phyloP scores from a whole-genome alignment of 2,888 invertebrate species.

The Magallana nippona region DNA sequence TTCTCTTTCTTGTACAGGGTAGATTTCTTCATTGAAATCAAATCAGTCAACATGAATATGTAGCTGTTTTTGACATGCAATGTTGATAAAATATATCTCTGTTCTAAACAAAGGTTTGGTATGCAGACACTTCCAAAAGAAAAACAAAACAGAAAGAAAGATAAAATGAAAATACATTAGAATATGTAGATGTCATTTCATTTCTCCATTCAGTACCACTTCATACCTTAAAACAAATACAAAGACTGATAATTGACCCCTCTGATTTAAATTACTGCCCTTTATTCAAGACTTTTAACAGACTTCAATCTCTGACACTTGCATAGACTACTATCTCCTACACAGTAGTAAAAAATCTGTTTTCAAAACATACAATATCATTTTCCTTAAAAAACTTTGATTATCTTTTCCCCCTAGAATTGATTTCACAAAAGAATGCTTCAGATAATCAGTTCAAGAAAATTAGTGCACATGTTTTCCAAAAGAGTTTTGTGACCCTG shows the following conservation, averaged over 20 bases:
- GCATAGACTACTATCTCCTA: background rate
- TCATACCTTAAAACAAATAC: background rate
- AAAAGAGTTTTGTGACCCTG: conserved; percentile 10
- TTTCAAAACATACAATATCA: background rate
- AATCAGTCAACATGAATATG: background rate
- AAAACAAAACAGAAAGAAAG: background rate
- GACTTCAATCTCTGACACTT: conserved; percentile 14
- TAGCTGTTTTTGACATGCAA: conserved; percentile 13
- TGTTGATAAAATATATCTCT: conserved; percentile 14
- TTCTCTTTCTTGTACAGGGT: background rate
- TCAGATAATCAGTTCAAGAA: background rate
- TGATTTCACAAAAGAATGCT: background rate
- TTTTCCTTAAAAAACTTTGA: background rate
- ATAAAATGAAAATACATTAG: background rate
- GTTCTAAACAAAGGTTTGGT: background rate
- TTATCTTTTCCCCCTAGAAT: background rate
- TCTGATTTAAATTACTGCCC: background rate
- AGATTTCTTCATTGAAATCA: conserved; percentile 21
- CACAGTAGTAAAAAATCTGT: background rate
- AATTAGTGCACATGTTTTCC: background rate
- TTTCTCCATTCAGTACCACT: background rate
- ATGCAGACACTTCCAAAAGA: background rate
- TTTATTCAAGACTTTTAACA: background rate
- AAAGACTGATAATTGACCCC: background rate
- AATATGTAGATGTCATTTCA: background rate